Percentiles rank a stretch among this genome's conserved stretches.
Evolutionary conservation across 2,888 invertebrate genomes (phyloP).

Genomic region (Macrophya alboannulata): DNA sequence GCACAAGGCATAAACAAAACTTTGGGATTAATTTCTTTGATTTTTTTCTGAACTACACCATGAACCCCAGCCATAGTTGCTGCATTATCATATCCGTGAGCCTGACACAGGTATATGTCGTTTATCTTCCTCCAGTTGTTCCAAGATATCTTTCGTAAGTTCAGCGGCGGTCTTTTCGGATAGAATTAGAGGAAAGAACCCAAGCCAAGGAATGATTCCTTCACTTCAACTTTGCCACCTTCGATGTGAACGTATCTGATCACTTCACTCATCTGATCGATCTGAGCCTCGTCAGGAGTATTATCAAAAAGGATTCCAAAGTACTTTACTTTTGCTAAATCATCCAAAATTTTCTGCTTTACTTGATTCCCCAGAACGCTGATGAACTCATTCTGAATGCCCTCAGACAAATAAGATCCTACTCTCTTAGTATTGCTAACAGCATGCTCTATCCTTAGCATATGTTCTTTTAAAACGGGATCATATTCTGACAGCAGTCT

Average conservation of each 20-base stretch:
- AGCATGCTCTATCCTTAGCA: background rate
- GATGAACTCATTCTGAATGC: constrained; percentile 56
- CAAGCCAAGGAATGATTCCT: constrained; percentile 59
- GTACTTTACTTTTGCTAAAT: constrained; percentile 56
- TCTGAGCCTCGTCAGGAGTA: constrained; percentile 56
- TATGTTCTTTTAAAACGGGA: constrained; percentile 60
- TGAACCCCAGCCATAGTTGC: too few relatives aligned
- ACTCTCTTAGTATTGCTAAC: background rate
- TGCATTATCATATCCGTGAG: too few relatives aligned
- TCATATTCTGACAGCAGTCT: constrained; percentile 61
- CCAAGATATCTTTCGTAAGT: too few relatives aligned
- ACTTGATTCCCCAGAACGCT: constrained; percentile 41
- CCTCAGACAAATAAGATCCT: constrained; percentile 38
- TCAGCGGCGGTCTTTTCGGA: too few relatives aligned
- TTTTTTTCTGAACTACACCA: too few relatives aligned
- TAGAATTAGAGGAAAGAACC: constrained; percentile 55
- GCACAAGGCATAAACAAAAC: too few relatives aligned
- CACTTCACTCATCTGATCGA: constrained; percentile 58
- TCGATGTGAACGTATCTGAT: constrained; percentile 58
- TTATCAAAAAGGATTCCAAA: constrained; percentile 58
- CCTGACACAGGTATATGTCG: too few relatives aligned
- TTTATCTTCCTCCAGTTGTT: too few relatives aligned
- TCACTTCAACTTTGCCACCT: constrained; percentile 56
- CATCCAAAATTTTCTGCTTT: constrained; percentile 39
- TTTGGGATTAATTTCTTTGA: too few relatives aligned